Conservation (phyloP, 2,113 vertebrate genomes). For the Taxidea taxus region DNA sequence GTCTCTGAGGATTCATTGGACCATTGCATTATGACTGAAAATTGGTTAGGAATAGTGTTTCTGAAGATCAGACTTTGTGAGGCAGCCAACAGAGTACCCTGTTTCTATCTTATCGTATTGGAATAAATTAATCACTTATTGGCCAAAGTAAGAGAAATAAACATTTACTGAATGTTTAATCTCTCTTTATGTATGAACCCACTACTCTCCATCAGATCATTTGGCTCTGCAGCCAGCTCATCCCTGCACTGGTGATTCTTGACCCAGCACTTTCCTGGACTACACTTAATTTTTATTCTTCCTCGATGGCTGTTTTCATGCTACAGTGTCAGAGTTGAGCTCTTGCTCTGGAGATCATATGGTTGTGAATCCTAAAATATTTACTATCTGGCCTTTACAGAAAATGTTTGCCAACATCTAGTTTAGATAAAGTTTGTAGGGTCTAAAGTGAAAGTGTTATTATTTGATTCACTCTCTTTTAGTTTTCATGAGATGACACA, state of each 20-base stretch:
- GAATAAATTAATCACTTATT: neutral
- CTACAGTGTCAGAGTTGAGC: neutral
- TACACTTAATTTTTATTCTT: neutral
- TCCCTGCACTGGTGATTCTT: accelerated
- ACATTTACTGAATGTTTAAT: neutral
- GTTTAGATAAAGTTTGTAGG: neutral
- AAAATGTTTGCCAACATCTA: neutral
- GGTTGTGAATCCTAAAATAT: neutral
- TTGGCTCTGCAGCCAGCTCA: no score
- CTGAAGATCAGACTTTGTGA: neutral
- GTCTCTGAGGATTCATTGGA: neutral
- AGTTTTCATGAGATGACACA: neutral
- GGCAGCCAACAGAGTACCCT: neutral
- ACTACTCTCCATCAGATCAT: neutral
- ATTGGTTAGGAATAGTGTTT: neutral
- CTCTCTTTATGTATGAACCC: neutral
- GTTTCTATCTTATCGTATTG: neutral
- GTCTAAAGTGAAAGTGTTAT: neutral
- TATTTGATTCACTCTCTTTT: neutral
- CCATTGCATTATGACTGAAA: neutral
- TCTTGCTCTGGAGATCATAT: neutral
- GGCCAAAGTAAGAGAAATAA: neutral
- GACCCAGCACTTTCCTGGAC: neutral
- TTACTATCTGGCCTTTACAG: neutral
- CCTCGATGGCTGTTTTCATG: neutral